phyloP scores from a whole-genome alignment of 1,140 invertebrate species.

The Megalonaias nervosa region DNA sequence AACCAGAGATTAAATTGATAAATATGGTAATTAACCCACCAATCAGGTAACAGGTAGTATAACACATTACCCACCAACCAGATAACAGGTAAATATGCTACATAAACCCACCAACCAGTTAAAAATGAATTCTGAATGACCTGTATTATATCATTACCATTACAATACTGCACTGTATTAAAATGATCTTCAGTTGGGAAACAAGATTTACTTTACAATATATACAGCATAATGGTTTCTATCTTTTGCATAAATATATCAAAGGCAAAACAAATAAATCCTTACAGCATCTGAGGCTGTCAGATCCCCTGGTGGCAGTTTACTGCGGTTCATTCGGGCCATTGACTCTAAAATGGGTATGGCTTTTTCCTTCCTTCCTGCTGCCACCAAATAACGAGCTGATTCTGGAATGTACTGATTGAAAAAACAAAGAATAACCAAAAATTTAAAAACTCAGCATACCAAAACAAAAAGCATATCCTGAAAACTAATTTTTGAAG shows the following conservation, averaged over 20 bases:
- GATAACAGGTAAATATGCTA: not conserved
- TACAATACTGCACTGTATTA: not conserved
- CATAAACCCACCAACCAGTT: not conserved
- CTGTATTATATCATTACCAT: slow-evolving; percentile 4
- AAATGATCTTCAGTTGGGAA: not conserved
- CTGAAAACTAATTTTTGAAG: too few relatives aligned
- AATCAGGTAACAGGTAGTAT: too few relatives aligned
- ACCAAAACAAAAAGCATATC: too few relatives aligned
- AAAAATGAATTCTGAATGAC: not conserved
- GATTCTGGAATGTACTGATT: slow-evolving; percentile 84
- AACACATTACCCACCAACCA: too few relatives aligned
- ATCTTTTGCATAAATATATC: not conserved
- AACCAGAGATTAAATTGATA: too few relatives aligned
- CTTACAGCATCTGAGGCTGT: slow-evolving; percentile 37
- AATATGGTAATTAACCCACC: too few relatives aligned
- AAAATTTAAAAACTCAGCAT: not conserved
- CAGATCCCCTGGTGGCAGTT: slow-evolving; percentile 87
- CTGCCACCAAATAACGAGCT: slow-evolving; percentile 87
- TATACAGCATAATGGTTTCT: not conserved
- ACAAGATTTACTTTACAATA: not conserved
- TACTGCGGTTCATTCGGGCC: slow-evolving; percentile 89
- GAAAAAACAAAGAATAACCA: slow-evolving; percentile 8
- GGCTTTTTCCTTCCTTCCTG: slow-evolving; percentile 88
- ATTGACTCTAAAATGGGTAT: slow-evolving; percentile 85
- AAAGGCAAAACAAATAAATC: not conserved